Evolutionary conservation across 2,888 invertebrate genomes (phyloP), one percentile per base, ranked within the genome.

Genomic region (Melitaea athalia): DNA sequence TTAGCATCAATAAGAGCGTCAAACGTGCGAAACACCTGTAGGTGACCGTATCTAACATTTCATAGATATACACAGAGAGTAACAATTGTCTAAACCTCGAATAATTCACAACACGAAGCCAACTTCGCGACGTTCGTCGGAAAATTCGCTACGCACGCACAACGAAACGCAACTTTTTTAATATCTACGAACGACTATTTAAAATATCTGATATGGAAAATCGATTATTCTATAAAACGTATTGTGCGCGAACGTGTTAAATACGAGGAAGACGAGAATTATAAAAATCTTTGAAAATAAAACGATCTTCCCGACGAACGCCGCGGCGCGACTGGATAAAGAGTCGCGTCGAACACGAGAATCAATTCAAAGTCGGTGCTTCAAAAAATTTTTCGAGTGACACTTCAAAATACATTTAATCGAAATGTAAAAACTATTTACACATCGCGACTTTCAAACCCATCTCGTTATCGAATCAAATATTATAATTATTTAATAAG

Each of bases 351-450:
- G 81, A 84, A 85, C 86, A 84, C 85, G 84, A 82, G 82, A 85
- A 85, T 85, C 53, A 82, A 83, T 83, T 67, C 64, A 79, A 85
- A 85, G 80, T 80, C 78, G 81, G 89, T 91, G 91, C 91, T 84
- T 79, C 75, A 86, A 82, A 42, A 64, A 62, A 52, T 69, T 55
- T 33, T 83, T 79, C 85, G 83, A 77, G 88, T 91, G 91, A 88
- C 82, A 84, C 79, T 82, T 86, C 79, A 84, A 87, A 85, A 88
- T 83, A 89, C 85, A 85, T 86, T 83, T 80, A 88, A 82, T 84
- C 80, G 76, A 86, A 87, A 87, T 88, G 86, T 85, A 87, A 89
- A 88, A 57, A 87, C 88, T 90, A 89, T 90, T 85, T 88, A 91
- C 89, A 90, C 75, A 77, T 73, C 76, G 77, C 78, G 69, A 76